Evolutionary conservation across 2,888 invertebrate species (phyloP).

Genomic region (Drosophila limbata): DNA sequence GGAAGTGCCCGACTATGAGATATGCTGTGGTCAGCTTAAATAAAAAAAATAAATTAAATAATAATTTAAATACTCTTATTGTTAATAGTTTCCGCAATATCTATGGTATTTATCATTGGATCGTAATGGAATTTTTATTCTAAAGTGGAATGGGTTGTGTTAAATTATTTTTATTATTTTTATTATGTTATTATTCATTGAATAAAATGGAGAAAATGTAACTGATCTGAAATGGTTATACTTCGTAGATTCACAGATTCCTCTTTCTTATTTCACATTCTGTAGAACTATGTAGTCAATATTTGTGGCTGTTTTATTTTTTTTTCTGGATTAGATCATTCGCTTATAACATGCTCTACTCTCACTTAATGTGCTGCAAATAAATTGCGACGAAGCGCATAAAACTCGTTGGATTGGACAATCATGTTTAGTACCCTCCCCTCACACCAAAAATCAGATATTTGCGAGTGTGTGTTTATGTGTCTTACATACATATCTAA

Average conservation of each 20-base stretch:
- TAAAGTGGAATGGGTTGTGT: too few relatives aligned
- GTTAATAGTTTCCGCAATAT: too few relatives aligned
- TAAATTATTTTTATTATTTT: too few relatives aligned
- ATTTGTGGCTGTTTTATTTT: background rate
- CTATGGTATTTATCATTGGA: too few relatives aligned
- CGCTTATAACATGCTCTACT: slow-evolving; percentile 13
- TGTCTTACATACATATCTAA: slow-evolving; percentile 34
- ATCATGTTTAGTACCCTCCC: background rate
- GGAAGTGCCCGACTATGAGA: background rate
- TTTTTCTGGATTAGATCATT: slow-evolving; percentile 24
- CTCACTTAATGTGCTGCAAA: slow-evolving; percentile 60
- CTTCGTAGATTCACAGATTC: too few relatives aligned
- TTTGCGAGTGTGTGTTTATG: slow-evolving; percentile 13
- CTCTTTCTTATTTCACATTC: background rate
- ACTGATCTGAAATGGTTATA: too few relatives aligned
- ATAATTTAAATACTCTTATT: too few relatives aligned
- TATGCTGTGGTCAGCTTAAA: background rate
- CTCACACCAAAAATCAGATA: background rate
- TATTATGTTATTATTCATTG: too few relatives aligned
- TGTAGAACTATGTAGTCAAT: background rate
- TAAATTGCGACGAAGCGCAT: slow-evolving; percentile 66
- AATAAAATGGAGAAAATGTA: too few relatives aligned
- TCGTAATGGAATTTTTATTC: too few relatives aligned
- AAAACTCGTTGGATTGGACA: slow-evolving; percentile 65
- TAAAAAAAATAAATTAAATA: too few relatives aligned